phyloP scores from a whole-genome alignment of 2,113 vertebrate species.

The Ailurus styani region DNA sequence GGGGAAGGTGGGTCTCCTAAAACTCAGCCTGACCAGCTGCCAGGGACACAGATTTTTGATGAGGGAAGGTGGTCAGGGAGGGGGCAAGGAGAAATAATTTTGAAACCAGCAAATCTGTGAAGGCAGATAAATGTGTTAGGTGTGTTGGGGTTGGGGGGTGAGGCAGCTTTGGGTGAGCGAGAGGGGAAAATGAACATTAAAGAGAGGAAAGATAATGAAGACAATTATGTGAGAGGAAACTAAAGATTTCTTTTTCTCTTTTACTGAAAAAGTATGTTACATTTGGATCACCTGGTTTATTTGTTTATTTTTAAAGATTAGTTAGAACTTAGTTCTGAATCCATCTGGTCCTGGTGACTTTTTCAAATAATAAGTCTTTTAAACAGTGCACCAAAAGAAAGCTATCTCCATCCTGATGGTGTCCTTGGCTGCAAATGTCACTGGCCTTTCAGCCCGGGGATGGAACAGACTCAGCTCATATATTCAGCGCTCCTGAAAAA shows the following conservation, averaged over 20 bases:
- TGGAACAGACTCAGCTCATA: not conserved
- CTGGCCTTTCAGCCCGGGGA: not conserved
- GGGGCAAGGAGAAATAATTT: not conserved
- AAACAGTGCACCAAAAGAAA: not conserved
- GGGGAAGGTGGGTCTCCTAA: not conserved
- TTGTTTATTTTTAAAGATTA: not conserved
- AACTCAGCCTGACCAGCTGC: not conserved
- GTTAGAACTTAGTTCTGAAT: not conserved
- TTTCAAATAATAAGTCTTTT: not conserved
- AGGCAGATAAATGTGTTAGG: not conserved
- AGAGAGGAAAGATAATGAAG: not conserved
- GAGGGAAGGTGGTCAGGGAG: not conserved
- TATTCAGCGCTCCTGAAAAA: not conserved
- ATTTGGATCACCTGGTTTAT: not conserved
- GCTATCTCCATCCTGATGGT: not conserved
- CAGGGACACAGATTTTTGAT: not conserved
- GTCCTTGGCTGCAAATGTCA: not conserved
- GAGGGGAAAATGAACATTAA: not conserved
- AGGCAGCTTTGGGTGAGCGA: not conserved
- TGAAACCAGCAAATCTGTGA: not conserved
- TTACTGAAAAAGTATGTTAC: not conserved
- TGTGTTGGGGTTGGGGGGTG: not conserved
- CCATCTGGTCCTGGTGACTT: not conserved
- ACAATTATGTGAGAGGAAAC: not conserved
- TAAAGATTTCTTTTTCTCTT: not conserved